Base-by-base conservation (phyloP, 2,113 vertebrate genomes). In the Mixornis gularis region DNA sequence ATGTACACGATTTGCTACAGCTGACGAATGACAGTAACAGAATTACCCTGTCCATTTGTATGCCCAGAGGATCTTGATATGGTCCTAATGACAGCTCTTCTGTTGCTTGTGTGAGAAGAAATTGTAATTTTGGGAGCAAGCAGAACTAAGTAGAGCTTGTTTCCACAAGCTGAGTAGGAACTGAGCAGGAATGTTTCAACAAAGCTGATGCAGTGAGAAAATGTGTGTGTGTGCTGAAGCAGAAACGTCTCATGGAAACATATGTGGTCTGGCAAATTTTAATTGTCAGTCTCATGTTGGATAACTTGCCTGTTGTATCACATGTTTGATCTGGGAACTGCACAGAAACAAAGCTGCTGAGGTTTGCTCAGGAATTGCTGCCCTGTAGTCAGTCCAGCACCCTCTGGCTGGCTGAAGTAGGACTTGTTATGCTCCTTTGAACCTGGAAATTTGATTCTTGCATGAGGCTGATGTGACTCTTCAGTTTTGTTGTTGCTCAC, bases 321-420 rank as follows among this genome's bases (percentile, higher is more conserved):
- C 22, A 8, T 4, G 4, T 55, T 85, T 7, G 2, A 6, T n/a
- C 29, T 53, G 3, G 1, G 59, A 1, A 2, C 51, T 34, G 73
- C 29, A 17, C 16, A 74, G 62, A 40, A 81, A 41, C n/a, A 65
- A 30, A 58, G 5, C 40, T 85, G 46, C 70, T 25, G 36, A 63
- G 65, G 40, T 52, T 59, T 87, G 46, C 18, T 27, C 30, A 16
- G 60, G 30, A 79, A 25, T 4, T 76, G 18, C 29, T 81, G 60
- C 14, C 56, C 43, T 32, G 14, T 11, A 41, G 44, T 26, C 44
- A 43, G 60, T 62, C 34, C 9, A 13, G 32, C 52, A 56, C 46
- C 16, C 25, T 74, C 58, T 63, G 27, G 20, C 53, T 66, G 44
- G 24, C 24, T 1, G 2, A 65, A 36, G 11, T 38, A 9, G 22